Conservation (phyloP, 2,113 vertebrate species). For the Callorhinus ursinus region DNA sequence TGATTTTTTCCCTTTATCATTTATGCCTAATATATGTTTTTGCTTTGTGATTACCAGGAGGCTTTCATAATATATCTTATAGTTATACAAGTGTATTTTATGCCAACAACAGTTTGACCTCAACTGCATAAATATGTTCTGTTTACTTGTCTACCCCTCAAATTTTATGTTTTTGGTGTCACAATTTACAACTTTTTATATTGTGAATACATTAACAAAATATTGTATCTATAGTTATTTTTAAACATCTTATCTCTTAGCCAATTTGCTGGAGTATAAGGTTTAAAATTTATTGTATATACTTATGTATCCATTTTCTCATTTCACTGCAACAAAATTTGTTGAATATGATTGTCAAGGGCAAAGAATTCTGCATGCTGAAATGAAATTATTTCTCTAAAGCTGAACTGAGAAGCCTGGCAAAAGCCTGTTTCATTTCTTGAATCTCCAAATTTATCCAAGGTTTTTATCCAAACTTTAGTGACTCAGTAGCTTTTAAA, state of each 20-base stretch:
- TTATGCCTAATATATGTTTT: background rate
- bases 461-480: background rate
- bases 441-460: background rate
- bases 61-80: background rate
- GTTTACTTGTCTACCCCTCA: background rate
- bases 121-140: background rate
- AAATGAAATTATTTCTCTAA: background rate
- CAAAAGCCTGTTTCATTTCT: background rate
- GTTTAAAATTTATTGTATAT: background rate
- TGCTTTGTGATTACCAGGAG: background rate
- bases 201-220: background rate
- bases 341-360: background rate
- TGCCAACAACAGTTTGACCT: background rate
- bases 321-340: background rate
- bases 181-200: background rate
- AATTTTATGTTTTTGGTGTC: background rate
- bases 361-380: background rate
- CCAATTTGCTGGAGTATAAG: background rate
- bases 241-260: background rate
- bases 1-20: background rate
- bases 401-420: background rate
- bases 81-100: background rate
- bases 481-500: background rate
- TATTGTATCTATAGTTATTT: background rate
- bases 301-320: background rate